Base-by-base conservation (phyloP, 1,140 invertebrate genomes). In the Penaeus japonicus region DNA sequence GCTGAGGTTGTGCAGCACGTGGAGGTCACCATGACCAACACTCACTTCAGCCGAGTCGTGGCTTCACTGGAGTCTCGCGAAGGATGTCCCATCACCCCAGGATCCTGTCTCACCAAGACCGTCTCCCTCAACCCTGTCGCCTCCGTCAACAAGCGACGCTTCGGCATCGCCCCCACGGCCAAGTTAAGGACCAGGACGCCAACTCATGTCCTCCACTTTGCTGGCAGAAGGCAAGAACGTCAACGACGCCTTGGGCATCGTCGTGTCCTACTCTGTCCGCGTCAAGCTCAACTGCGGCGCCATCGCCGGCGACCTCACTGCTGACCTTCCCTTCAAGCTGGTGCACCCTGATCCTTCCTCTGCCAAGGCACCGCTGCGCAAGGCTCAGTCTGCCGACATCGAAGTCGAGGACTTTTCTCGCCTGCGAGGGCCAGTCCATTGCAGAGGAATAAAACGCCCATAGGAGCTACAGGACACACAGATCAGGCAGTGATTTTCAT, bases 21-120 rank as follows among this genome's bases (percentile, higher is more conserved):
- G 91, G 97, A 98, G 92, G 96, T 98, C 65, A 97, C 97, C 18
- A 97, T 98, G 96, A 96, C 98, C 54, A 98, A 97, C 92, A 95
- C 96, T 59, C 97, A 98, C 92, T 98, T 97, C 93, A 97, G 96
- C 89, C 95, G 96, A 91, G 95, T 97, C 89, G 96, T 98, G 39
- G 96, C 97, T 24, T 96, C 96, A 80, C 92, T 98, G 91, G 97
- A 98, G 92, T 97, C 96, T 77, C 95, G 96, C 57, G 97, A 98
- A 92, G 97, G 97, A 24, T 98, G 97, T 91, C 97, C 97, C 18
- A 96, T 98, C 55, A 97, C 96, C 88, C 97, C 97, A 22, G 96
- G 97, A 80, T 96, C 96, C n/a, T 96, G 96, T 85, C 95, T 98
- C 90, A 96, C 95, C 59, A 97, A 98, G 92, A 95, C 95, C 79